Percentiles rank a stretch among this genome's conserved stretches.
These are phyloP conservation scores for Xestia xanthographa DNA, from an alignment of 2,888 invertebrate species.

Conservation along the genomic window DNA sequence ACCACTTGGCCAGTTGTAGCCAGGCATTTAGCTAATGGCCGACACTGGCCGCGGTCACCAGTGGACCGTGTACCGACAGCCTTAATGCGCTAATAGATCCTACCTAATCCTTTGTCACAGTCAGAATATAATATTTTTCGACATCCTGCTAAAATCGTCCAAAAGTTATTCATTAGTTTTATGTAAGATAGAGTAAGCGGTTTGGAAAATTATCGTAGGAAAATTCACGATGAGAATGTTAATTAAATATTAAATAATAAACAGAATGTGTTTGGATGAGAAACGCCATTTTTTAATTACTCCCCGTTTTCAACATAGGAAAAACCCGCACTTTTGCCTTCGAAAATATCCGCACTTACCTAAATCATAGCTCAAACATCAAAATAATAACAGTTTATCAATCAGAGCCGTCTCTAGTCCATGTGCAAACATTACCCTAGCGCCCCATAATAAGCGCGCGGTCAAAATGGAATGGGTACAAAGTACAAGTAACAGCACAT, in stretches of 20 bases:
- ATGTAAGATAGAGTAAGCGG: conserved; percentile 84
- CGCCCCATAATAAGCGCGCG: too few species aligned
- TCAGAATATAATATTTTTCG: conserved; percentile 60
- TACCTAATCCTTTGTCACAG: conserved; percentile 52
- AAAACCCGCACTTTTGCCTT: not conserved
- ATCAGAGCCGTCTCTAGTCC: too few species aligned
- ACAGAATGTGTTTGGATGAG: conserved; percentile 87
- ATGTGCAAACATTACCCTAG: too few species aligned
- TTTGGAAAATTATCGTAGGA: conserved; percentile 87
- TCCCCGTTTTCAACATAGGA: not conserved
- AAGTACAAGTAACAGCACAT: too few species aligned
- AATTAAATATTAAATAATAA: conserved; percentile 85
- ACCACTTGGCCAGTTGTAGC: conserved; percentile 5
- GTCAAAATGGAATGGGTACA: too few species aligned
- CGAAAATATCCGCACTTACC: not conserved
- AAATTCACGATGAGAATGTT: conserved; percentile 84
- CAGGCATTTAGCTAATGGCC: not conserved
- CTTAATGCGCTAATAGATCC: conserved; percentile 47
- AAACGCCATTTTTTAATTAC: conserved; percentile 56
- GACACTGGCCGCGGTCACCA: not conserved
- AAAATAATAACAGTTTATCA: not conserved
- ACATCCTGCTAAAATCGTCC: conserved; percentile 82
- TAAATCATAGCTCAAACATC: not conserved
- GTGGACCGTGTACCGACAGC: conserved; percentile 11
- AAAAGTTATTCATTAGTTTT: conserved; percentile 82